Evolutionary conservation across 2,888 invertebrate species (phyloP).

Genomic region (Perithous albicinctus): DNA sequence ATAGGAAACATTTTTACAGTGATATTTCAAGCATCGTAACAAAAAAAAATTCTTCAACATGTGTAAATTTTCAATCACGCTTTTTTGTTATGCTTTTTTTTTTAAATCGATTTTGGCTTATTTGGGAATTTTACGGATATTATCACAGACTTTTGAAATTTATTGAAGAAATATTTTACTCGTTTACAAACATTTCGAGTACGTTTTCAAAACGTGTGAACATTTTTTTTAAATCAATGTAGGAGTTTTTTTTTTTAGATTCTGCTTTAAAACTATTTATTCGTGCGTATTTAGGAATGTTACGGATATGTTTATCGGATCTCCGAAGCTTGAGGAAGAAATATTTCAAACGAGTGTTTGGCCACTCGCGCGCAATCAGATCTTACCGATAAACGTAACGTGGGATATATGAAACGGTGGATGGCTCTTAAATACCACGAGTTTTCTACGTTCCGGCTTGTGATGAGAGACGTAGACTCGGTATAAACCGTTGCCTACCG

Average conservation of each 20-base stretch:
- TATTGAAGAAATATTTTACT: no score
- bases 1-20: no score
- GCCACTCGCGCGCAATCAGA: slow-evolving; percentile 53
- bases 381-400: slow-evolving; percentile 74
- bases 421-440: slow-evolving; percentile 75
- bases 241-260: no score
- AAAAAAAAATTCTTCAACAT: no score
- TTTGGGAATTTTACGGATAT: no score
- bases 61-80: no score
- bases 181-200: no score
- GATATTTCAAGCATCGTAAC: no score
- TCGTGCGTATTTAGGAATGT: slow-evolving; percentile 26
- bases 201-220: no score
- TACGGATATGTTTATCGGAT: slow-evolving; percentile 30
- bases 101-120: no score
- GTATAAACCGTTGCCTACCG: neutral
- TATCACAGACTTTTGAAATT: no score
- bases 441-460: slow-evolving; percentile 1
- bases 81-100: no score
- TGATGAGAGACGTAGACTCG: neutral
- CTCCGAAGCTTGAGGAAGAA: slow-evolving; percentile 68
- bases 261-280: neutral
- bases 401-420: slow-evolving; percentile 61
- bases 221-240: neutral
- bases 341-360: slow-evolving; percentile 64